Evolutionary conservation across 2,113 vertebrate genomes (phyloP), one percentile per base, ranked within the genome.

Genomic region (Oreocharis arfaki): DNA sequence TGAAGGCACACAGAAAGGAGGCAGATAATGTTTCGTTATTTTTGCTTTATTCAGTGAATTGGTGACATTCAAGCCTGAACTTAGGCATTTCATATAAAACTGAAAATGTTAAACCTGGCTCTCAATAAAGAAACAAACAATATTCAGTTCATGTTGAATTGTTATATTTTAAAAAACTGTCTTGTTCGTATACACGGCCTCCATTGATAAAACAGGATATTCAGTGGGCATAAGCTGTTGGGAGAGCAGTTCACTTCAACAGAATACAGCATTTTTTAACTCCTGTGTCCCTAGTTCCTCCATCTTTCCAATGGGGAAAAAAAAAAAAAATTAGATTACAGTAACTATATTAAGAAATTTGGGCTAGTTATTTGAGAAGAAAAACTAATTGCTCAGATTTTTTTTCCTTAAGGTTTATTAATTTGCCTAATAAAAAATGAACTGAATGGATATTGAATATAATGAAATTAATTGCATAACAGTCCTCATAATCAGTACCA

Each of bases 121-220:
- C 42, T 75, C 32, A 41, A 47, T 23, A 30, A 46, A 78, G 76
- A 79, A 35, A 5, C 6, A 74, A 86, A 67, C 1, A 56, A 30
- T 81, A 83, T 35, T 37, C 6, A 11, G 9, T 73, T 84, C 52
- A 47, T 41, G 27, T 16, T 64, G 26, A 87, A 69, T 32, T 26
- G 3, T 33, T 86, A 9, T 20, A 70, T n/a, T 53, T 56, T 17
- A 10, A 82, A 74, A 35, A 57, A 21, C 6, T 55, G 9, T 30
- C 24, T 75, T 3, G 2, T 67, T 80, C 19, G 60, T 26, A 41
- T 12, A 57, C 11, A 19, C 17, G 64, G 16, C 6, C 0, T 0
- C 3, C 13, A 9, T 5, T 33, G 21, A 65, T 55, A 70, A 53
- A 95, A 74, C 4, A 73, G 26, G 26, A 46, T 73, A 83, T n/a